Base-by-base conservation (phyloP, 1,140 invertebrate species). In the Eufriesea mexicana region DNA sequence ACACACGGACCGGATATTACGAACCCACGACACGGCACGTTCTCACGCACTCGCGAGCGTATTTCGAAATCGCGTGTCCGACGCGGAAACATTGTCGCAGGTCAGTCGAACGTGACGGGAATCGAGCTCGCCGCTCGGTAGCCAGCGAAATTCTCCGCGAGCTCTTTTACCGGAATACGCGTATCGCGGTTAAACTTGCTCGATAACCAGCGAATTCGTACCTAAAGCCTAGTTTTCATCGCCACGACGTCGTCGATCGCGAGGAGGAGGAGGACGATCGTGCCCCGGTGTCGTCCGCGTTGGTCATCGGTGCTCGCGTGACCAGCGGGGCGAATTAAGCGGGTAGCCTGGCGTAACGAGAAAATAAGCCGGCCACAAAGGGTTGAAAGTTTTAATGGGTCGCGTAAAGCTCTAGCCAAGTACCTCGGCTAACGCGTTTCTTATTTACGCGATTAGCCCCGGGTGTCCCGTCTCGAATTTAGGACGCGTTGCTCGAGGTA, bases 51-150 rank as follows among this genome's bases (percentile, higher is more conserved):
- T 71, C 81, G 61, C 66, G 47, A 47, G 78, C 72, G 83, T 87
- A 88, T 85, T 88, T 85, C 79, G 75, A 75, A 88, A 87, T 87
- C 86, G 79, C 83, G 86, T 79, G 87, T 7, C 55, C 71, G 54
- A 75, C 66, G 71, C 66, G 83, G 79, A 88, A 85, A 88, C 83
- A 85, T 88, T 88, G 87, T 88, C 79, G 72, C 61, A 79, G 87
- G 83, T 88, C 87, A 88, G 83, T 88, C 67, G 82, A 62, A 79
- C 86, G 67, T 73, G 79, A 83, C 79, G 57, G 79, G 86, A 88
- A 87, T 88, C 87, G 77, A 47, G 47, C 42, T 35, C 74, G 70
- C 62, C 45, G 35, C 35, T 71, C 83, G 73, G 54, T 57, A 73
- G 86, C 84, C 86, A 83, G 77, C 35, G 84, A 70, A 85, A 85